A percentile compares a stretch with the other conserved stretches of the same genome.
Evolutionary conservation across 2,888 invertebrate species (phyloP).

Genomic region (Andrena marginata): DNA sequence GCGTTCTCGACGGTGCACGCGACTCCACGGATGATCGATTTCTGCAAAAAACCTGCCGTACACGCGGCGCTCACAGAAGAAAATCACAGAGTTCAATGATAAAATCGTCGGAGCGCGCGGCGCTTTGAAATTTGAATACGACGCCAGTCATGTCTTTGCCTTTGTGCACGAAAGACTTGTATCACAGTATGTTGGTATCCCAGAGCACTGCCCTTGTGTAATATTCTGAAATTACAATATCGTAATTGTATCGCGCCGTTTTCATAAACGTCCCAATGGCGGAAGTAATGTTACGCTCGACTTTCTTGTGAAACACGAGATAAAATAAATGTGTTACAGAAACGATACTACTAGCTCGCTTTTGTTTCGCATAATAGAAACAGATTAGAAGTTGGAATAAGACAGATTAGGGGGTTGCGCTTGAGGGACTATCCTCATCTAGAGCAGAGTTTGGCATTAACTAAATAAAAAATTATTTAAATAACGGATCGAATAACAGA

Average conservation of each 20-base stretch:
- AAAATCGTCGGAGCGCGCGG: slow-evolving; percentile 17
- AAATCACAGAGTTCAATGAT: slow-evolving; percentile 42
- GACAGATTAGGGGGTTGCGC: too few relatives aligned
- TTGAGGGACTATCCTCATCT: too few relatives aligned
- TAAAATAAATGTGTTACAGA: neutral
- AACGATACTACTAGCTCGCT: too few relatives aligned
- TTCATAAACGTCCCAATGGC: neutral
- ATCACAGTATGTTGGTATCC: neutral
- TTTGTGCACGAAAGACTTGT: slow-evolving; percentile 3
- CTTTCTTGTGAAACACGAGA: neutral
- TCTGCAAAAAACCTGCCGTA: slow-evolving; percentile 17
- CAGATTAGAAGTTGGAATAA: too few relatives aligned
- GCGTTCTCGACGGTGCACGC: slow-evolving; percentile 21
- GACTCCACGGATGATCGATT: slow-evolving; percentile 58
- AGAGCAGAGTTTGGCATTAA: too few relatives aligned
- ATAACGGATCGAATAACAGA: too few relatives aligned
- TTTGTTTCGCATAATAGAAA: too few relatives aligned
- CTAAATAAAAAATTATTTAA: too few relatives aligned
- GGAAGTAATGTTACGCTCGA: neutral
- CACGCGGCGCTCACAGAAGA: slow-evolving; percentile 6
- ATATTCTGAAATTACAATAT: slow-evolving; percentile 22
- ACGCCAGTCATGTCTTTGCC: slow-evolving; percentile 28
- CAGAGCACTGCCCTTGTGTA: neutral
- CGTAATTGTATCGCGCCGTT: neutral
- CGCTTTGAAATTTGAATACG: slow-evolving; percentile 17